Conservation (phyloP, 2,113 vertebrate genomes). For the Mustela nigripes region DNA sequence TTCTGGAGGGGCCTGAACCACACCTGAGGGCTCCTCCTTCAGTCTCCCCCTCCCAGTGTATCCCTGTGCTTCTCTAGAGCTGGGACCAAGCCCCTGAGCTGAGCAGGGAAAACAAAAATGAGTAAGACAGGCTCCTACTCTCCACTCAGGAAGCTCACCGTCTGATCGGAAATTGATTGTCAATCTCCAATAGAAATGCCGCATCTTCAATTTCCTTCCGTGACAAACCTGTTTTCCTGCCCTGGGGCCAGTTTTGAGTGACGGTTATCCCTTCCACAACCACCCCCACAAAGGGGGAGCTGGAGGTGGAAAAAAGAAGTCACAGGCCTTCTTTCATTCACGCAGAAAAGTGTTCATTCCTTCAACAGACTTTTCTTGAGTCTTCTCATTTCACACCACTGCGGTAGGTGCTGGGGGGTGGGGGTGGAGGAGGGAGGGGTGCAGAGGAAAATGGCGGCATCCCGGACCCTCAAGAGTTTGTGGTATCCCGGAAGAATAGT, state of each 20-base stretch:
- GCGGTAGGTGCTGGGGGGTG: neutral
- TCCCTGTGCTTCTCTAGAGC: neutral
- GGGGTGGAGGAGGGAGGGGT: too few relatives aligned
- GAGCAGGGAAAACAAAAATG: neutral
- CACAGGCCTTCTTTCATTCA: neutral
- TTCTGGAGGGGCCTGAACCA: neutral
- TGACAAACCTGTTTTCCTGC: slow-evolving; percentile 48
- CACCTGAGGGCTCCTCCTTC: neutral
- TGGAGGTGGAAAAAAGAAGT: neutral
- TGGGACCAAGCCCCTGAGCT: neutral
- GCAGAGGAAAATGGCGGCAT: neutral
- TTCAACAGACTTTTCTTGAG: neutral
- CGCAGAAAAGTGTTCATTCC: neutral
- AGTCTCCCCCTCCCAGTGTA: neutral
- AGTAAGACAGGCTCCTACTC: neutral
- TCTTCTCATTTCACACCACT: neutral
- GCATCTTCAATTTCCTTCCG: slow-evolving; percentile 41
- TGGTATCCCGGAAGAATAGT: neutral
- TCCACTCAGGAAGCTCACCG: neutral
- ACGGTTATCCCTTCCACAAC: neutral
- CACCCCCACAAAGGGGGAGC: neutral
- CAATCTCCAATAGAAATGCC: neutral
- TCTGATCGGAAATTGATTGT: slow-evolving; percentile 34
- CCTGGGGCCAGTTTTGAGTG: neutral
- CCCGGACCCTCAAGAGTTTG: neutral